These are phyloP conservation scores for Forbesichthys papilliferus DNA, from an alignment of 2,113 vertebrate genomes.

Conservation along the genomic window DNA sequence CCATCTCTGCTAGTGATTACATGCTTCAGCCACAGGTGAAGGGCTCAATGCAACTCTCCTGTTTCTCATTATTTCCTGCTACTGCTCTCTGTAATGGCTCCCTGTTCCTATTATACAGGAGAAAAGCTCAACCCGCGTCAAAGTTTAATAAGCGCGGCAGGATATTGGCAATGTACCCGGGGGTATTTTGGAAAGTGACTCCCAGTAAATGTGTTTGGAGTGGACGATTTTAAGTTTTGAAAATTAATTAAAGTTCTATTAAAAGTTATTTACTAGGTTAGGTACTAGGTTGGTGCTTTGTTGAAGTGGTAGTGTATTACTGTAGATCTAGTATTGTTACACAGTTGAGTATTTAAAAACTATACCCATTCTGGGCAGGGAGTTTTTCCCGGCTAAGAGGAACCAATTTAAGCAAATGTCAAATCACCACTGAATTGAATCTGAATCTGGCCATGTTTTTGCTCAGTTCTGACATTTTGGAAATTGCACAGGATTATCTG, in stretches of 20 bases:
- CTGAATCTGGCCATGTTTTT: too few relatives aligned
- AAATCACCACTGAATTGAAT: too few relatives aligned
- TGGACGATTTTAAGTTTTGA: background rate
- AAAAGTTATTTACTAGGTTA: conserved; percentile 4
- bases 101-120: conserved; percentile 36
- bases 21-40: conserved; percentile 57
- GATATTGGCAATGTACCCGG: conserved; percentile 31
- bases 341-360: too few relatives aligned
- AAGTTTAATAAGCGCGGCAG: conserved; percentile 30
- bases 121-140: conserved; percentile 36
- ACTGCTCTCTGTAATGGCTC: conserved; percentile 42
- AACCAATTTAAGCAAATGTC: too few relatives aligned
- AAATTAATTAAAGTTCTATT: conserved; percentile 3
- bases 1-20: conserved; percentile 58
- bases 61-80: conserved; percentile 53
- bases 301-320: background rate
- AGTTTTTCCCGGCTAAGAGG: too few relatives aligned
- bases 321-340: too few relatives aligned
- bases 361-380: too few relatives aligned
- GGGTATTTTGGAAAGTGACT: conserved; percentile 14
- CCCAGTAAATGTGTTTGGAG: conserved; percentile 6
- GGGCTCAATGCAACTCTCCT: conserved; percentile 31
- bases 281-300: background rate
- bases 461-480: too few relatives aligned
- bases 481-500: too few relatives aligned